Base-by-base conservation (phyloP, 2,888 invertebrate genomes). In the Candidula unifasciata region DNA sequence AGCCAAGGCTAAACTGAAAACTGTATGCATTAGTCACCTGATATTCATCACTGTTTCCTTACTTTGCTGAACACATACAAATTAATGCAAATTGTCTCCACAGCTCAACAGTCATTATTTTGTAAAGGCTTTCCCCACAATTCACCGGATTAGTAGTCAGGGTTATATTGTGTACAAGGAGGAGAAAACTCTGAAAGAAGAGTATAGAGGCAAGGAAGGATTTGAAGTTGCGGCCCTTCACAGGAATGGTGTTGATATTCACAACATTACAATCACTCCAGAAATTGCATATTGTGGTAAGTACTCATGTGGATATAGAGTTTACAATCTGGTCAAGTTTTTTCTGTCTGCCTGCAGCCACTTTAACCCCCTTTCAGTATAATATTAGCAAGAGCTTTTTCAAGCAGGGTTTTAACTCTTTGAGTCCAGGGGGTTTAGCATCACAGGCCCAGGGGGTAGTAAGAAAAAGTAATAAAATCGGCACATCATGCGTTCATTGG, bases 261-360 rank as follows among this genome's bases (percentile, higher is more conserved):
- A 90, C 82, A 88, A 92, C 57, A 30, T 88, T 13, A 77, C 79
- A 2, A 82, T 83, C 27, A 86, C 87, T 1, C 92, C 93, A 52
- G 91, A 92, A 83, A 83, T 93, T 44, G 92, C 92, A 21, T 93
- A 89, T 76, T 91, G 92, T 86, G 93, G 93, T 91, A 86, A 81
- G 80, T 52, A 21, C 54, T 60, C 3, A 10, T 44, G 13, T 44
- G 6, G 44, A 44, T 13, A 44, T 44, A 13, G 8, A 44, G 44
- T 44, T 44, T 6, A 44, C 6, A 44, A 44, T 44, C 44, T 44
- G 44, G 2, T 44, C 44, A 10, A 1, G 6, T 44, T 44, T 13
- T 44, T 44, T 44, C 44, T 44, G 44, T 44, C 44, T 44, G 6
- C 44, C 44, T 44, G 44, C 44, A 10, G 44, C 44, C 44, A 10